Evolutionary conservation across 2,888 invertebrate species (phyloP), one percentile per base, ranked within the genome.

Genomic region (Agrochola lota): DNA sequence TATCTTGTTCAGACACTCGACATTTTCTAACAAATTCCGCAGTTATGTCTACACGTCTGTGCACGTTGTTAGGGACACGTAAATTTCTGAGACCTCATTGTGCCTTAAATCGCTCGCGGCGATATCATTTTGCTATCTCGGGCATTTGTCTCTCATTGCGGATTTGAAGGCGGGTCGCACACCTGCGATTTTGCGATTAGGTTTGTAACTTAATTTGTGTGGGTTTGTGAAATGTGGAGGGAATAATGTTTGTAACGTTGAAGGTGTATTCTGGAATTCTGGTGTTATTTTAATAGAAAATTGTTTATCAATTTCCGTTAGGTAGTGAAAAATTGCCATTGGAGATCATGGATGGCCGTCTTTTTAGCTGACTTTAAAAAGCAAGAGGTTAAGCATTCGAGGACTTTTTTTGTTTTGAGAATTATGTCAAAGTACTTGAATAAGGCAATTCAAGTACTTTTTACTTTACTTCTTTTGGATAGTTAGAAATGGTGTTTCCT

Each of bases 101-200:
- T 90, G 89, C 87, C 90, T 90, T 92, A 94, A 92, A 93, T 94
- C 92, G 91, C 90, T 90, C 93, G 88, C 88, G 78, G 90, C 91
- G 91, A 90, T 95, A 94, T 94, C 93, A 93, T 92, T 93, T 89
- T 88, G 86, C 89, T 94, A 94, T 94, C 94, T 90, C 75, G 87
- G 80, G 89, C 94, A 94, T 95, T 94, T 94, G 95, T 94, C 94
- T 93, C 93, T 89, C 90, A 91, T 90, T 89, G 91, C 87, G 83
- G 86, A 91, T 92, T 87, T 85, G 92, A 90, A 91, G 90, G 92
- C 84, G 30, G 85, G 68, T 73, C 83, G 77, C 81, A 91, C 80
- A 85, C 77, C 74, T 68, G 81, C 79, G 83, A 70, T 71, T 81
- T 72, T 74, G 71, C 60, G 75, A 80, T 71, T 69, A 64, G 40